Percentiles rank a stretch among this genome's conserved stretches.
These are phyloP conservation scores for Ecliptopera silaceata DNA, from an alignment of 2,888 invertebrate genomes.

Conservation along the genomic window DNA sequence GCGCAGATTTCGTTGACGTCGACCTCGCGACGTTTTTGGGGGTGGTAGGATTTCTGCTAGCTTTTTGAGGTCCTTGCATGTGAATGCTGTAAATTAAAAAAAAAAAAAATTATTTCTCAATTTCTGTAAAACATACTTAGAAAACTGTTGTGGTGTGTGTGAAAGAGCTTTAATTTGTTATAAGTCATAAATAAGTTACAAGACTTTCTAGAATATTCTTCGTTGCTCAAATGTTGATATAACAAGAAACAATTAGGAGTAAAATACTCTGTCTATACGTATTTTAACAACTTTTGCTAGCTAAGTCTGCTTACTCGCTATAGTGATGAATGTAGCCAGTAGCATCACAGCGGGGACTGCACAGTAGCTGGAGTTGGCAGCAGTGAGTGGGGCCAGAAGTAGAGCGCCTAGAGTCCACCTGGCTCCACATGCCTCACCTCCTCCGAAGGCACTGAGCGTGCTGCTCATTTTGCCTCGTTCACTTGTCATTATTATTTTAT, in stretches of 20 bases:
- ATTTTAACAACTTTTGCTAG: not conserved
- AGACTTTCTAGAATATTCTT: no score
- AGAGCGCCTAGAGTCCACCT: slow-evolving; percentile 84
- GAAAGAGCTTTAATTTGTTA: no score
- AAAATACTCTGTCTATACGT: no score
- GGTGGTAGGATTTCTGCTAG: slow-evolving; percentile 69
- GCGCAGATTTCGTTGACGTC: slow-evolving; percentile 72
- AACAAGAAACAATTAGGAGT: no score
- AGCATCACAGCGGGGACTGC: slow-evolving; percentile 81
- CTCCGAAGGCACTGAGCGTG: slow-evolving; percentile 55
- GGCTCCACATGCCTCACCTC: slow-evolving; percentile 71
- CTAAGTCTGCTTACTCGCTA: slow-evolving; percentile 72
- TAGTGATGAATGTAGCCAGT: slow-evolving; percentile 73
- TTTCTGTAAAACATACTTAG: no score
- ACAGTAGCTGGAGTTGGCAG: slow-evolving; percentile 84
- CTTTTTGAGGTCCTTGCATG: slow-evolving; percentile 69
- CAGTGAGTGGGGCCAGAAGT: slow-evolving; percentile 82
- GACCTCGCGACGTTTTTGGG: slow-evolving; percentile 63
- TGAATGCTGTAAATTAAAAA: slow-evolving; percentile 59
- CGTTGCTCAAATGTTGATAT: no score
- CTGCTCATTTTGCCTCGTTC: slow-evolving; percentile 56
- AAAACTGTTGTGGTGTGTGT: no score
- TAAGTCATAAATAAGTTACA: no score
- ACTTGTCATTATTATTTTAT: slow-evolving; percentile 47
- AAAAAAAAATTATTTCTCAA: not conserved